Percentiles rank a stretch among this genome's conserved stretches.
phyloP scores from a whole-genome alignment of 2,113 vertebrate genomes.

The Pelodiscus sinensis region DNA sequence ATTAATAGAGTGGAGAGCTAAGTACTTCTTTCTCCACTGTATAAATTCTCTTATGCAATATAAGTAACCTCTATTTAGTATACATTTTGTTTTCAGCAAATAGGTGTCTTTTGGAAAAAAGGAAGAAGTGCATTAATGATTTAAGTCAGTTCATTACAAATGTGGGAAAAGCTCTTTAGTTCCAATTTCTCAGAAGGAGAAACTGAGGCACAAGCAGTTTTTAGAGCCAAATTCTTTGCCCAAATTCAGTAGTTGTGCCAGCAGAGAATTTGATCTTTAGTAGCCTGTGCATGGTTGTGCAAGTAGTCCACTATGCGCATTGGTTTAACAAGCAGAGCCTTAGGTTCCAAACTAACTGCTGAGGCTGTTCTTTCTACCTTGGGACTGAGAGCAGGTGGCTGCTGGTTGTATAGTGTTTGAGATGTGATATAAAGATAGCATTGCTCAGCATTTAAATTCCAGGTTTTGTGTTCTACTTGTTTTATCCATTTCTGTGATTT shows the following conservation, averaged over 20 bases:
- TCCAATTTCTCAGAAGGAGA: background rate
- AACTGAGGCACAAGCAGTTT: background rate
- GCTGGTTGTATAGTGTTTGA: background rate
- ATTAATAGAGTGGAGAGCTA: background rate
- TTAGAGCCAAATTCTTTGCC: background rate
- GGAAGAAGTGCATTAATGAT: too few relatives aligned
- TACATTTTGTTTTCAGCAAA: background rate
- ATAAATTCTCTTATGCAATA: background rate
- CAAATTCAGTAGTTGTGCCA: background rate
- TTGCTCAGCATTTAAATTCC: background rate
- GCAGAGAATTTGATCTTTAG: background rate
- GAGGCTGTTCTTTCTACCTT: background rate
- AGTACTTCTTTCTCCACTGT: background rate
- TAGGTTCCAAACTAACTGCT: background rate
- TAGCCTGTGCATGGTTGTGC: background rate
- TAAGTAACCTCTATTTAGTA: background rate
- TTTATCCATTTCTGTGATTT: background rate
- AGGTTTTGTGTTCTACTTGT: background rate
- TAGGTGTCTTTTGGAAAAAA: background rate
- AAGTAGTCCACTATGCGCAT: background rate
- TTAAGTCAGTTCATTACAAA: background rate
- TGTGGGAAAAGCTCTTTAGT: background rate
- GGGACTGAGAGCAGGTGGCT: background rate
- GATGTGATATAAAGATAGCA: background rate
- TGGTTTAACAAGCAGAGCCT: background rate